Evolutionary conservation across 2,888 invertebrate species (phyloP).

Genomic region (Tholera decimalis): DNA sequence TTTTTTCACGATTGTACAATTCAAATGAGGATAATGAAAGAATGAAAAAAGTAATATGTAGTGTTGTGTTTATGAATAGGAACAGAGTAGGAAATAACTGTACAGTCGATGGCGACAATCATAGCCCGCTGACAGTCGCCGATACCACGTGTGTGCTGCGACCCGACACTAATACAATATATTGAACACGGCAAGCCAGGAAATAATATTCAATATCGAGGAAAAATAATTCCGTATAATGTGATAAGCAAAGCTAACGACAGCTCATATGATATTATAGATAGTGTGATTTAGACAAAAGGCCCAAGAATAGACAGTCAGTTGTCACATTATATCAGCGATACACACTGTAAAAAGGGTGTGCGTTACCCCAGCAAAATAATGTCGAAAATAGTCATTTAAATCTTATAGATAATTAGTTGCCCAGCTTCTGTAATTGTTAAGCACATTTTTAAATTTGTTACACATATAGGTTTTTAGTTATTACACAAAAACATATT

Average conservation of each 20-base stretch:
- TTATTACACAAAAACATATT: no score
- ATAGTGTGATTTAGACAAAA: not conserved
- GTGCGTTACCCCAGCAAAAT: no score
- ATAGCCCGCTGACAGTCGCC: conserved; percentile 67
- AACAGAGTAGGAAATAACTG: conserved; percentile 53
- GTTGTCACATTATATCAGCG: no score
- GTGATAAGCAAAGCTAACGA: conserved; percentile 30
- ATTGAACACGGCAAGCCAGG: conserved; percentile 76
- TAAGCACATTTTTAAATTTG: no score
- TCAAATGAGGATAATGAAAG: conserved; percentile 42
- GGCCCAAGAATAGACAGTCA: not conserved
- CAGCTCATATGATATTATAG: not conserved
- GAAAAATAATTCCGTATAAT: conserved; percentile 47
- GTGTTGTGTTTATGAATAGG: conserved; percentile 54
- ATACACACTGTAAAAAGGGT: no score
- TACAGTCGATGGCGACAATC: conserved; percentile 69
- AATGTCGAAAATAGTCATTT: no score
- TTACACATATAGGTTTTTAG: no score
- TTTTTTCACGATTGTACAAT: conserved; percentile 40
- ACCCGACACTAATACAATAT: conserved; percentile 82
- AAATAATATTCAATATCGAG: conserved; percentile 66
- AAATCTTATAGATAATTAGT: no score
- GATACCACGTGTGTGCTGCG: conserved; percentile 73
- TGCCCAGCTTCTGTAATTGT: no score
- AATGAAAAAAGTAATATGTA: conserved; percentile 54